These are phyloP conservation scores for Ptyas mucosa DNA, from an alignment of 2,113 vertebrate genomes.

Conservation along the genomic window DNA sequence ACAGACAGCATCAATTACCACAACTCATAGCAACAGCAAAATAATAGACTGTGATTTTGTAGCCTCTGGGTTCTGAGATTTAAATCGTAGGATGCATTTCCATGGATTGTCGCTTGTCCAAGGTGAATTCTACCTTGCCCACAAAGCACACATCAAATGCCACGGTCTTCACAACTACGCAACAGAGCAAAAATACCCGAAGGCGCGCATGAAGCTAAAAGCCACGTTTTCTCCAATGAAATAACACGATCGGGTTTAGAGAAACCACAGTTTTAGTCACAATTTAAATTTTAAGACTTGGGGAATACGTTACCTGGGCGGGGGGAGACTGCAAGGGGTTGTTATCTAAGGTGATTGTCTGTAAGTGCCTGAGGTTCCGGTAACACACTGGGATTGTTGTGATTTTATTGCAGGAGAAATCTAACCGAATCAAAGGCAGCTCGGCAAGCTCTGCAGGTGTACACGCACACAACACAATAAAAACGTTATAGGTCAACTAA, in stretches of 20 bases:
- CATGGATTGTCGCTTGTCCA: neutral
- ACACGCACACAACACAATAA: neutral
- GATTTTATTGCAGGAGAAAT: constrained; percentile 98
- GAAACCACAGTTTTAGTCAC: neutral
- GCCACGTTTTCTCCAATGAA: neutral
- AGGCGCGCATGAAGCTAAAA: neutral
- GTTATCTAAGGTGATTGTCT: constrained; percentile 91
- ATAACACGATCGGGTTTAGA: constrained; percentile 13
- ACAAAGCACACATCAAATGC: neutral
- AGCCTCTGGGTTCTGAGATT: neutral
- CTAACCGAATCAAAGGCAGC: constrained; percentile 90
- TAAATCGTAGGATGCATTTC: neutral
- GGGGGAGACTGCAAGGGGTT: constrained; percentile 94
- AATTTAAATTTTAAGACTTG: neutral
- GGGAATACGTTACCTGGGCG: constrained; percentile 81
- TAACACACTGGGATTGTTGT: constrained; percentile 90
- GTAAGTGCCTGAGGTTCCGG: constrained; percentile 87
- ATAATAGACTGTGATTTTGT: neutral
- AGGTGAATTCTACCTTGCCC: neutral
- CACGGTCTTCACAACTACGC: neutral
- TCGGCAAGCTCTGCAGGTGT: constrained; percentile 82
- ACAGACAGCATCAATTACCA: neutral
- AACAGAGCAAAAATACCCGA: constrained; percentile 8
- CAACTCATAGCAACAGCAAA: neutral
- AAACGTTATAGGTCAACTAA: constrained; percentile 31